Evolutionary conservation across 2,888 invertebrate species (phyloP), one percentile per base, ranked within the genome.

Genomic region (Seira ritae): DNA sequence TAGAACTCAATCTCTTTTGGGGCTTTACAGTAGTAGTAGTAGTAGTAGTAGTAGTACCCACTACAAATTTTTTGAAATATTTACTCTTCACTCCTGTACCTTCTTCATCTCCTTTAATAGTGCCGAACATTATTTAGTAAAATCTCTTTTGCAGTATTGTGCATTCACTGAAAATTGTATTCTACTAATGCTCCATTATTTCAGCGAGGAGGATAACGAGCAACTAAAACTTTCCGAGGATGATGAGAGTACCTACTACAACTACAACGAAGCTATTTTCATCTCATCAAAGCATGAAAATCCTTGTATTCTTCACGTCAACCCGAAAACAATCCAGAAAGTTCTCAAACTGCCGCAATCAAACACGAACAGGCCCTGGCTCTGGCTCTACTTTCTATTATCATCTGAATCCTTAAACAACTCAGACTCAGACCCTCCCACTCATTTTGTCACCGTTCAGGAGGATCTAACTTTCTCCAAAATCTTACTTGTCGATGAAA

Each of bases 91-190:
- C 31, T 31, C 50, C 15, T 50, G 50, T 15, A 15, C 15, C 12
- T n/a, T 50, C 3, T 50, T 50, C 50, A 3, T 50, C 50, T 50
- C 50, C 6, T 3, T 15, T 50, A 12, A n/a, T n/a, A n/a, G n/a
- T n/a, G n/a, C 15, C 6, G 50, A n/a, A 50, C 12, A n/a, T n/a
- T 50, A 12, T n/a, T 50, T 50, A n/a, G 50, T n/a, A 50, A 50
- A 50, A 50, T 50, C 50, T n/a, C 12, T 50, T 23, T 71, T 55
- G 22, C 22, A 71, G 1, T 71, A 19, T 71, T 71, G 71, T 20
- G 55, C n/a, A 55, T 17, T n/a, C 12, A 50, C 1, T 23, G 23
- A 24, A 19, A 42, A 46, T 20, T 70, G 70, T 46, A 42, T 70
- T 17, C 50, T 46, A 20, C 10, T 70, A 19, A 0, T 42, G 1